Base-by-base conservation (phyloP, 2,888 invertebrate species). In the Plutella xylostella region DNA sequence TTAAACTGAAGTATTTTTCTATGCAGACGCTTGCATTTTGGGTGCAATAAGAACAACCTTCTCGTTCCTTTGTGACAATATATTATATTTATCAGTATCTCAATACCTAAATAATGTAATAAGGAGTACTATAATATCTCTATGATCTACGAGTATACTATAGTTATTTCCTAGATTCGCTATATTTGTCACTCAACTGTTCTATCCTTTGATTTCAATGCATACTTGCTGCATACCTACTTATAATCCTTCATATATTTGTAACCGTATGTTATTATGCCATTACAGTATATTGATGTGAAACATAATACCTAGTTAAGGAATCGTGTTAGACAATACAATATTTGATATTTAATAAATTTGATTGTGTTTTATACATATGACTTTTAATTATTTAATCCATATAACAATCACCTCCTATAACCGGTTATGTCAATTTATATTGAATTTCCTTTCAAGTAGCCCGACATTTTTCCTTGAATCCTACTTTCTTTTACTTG, bases 291-390 rank as follows among this genome's bases (percentile, higher is more conserved):
- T 76, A 78, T 82, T 79, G 77, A 78, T 79, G 78, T 80, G 76
- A 76, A 80, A 77, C 77, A 79, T 80, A 73, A 76, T 77, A 40
- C 39, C 19, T 30, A 80, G 74, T 70, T 80, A 83, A 80, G 78
- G 73, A 73, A 78, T 83, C 80, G 83, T 83, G 83, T 83, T 83
- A 83, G 83, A 83, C 83, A 83, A 83, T 83, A 83, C 83, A 80
- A 72, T 83, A 83, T 83, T 82, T 83, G 80, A 82, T 83, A 83
- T 82, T 76, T 75, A 83, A 79, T 78, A 80, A 80, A 82, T 77
- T 79, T 80, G 80, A 82, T 80, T 80, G 83, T 82, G 82, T 82
- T 83, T 80, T 80, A 67, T 73, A 77, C 14, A 48, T 45, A 22
- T 41, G 52, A 34, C 41, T 71, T 74, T 75, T 66, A 69, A 35